These are phyloP conservation scores for Drosophila meridionalis DNA, from an alignment of 2,888 invertebrate species.

Conservation along the genomic window DNA sequence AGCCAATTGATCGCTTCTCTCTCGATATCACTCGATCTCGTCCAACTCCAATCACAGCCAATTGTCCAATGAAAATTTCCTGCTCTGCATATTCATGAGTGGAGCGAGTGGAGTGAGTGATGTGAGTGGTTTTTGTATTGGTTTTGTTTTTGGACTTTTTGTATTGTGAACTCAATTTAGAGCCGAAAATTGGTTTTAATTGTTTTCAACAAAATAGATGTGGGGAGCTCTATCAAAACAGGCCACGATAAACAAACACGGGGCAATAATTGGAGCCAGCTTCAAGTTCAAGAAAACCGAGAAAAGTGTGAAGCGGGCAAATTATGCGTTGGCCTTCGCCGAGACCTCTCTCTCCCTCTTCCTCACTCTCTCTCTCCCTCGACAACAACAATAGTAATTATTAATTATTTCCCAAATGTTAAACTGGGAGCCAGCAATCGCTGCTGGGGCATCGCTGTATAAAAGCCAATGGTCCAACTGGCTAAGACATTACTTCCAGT, in stretches of 20 bases:
- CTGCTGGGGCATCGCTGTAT: constrained; percentile 45
- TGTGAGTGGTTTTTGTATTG: no score
- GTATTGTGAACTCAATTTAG: constrained; percentile 46
- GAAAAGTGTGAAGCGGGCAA: constrained; percentile 75
- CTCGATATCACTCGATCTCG: constrained; percentile 10
- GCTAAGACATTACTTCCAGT: constrained; percentile 60
- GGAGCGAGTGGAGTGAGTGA: neutral
- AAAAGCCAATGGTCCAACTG: constrained; percentile 56
- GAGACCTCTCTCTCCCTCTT: neutral
- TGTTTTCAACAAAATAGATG: constrained; percentile 35
- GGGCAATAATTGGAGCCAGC: constrained; percentile 60
- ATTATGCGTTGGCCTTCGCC: constrained; percentile 61
- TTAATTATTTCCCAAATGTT: constrained; percentile 56
- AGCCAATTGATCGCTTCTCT: constrained; percentile 41
- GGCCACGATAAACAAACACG: neutral
- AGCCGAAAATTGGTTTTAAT: constrained; percentile 55
- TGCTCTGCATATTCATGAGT: constrained; percentile 70
- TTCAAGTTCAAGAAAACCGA: constrained; percentile 71
- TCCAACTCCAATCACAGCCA: constrained; percentile 63
- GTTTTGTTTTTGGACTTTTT: constrained; percentile 1
- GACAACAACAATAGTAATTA: constrained; percentile 34
- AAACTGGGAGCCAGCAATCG: constrained; percentile 16
- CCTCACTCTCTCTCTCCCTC: neutral
- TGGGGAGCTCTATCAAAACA: constrained; percentile 9
- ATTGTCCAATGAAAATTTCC: constrained; percentile 56